phyloP scores from a whole-genome alignment of 2,113 vertebrate species.

The Promerops cafer region DNA sequence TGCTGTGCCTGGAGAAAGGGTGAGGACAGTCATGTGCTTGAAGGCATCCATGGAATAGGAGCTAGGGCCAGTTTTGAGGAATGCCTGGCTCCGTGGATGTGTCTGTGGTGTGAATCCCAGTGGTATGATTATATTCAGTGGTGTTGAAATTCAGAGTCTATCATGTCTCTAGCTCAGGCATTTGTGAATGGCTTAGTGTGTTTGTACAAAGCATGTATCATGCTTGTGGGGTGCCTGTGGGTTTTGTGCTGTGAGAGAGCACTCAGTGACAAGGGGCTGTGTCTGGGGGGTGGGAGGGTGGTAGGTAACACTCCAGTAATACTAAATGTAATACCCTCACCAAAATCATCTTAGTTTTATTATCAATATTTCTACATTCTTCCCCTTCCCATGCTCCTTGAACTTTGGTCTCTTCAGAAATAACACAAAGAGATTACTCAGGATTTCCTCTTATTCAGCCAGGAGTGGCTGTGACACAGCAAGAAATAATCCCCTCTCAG shows the following conservation, averaged over 20 bases:
- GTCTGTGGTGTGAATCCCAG: not conserved
- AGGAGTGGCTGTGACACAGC: conserved; percentile 30
- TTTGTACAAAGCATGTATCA: not conserved
- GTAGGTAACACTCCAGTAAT: not conserved
- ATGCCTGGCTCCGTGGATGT: not conserved
- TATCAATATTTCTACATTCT: not conserved
- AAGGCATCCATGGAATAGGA: not conserved
- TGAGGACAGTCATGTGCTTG: not conserved
- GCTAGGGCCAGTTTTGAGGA: not conserved
- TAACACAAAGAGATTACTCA: not conserved
- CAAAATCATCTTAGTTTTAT: not conserved
- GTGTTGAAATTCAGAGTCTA: not conserved
- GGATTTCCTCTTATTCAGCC: conserved; percentile 37
- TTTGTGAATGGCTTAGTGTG: not conserved
- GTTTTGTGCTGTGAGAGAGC: not conserved
- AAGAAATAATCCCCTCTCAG: conserved; percentile 14
- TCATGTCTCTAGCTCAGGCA: not conserved
- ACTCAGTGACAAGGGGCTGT: not conserved
- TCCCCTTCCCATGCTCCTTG: not conserved
- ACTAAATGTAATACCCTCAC: not conserved
- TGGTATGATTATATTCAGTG: not conserved
- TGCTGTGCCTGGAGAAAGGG: not conserved
- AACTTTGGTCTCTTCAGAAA: not conserved
- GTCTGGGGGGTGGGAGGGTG: not conserved
- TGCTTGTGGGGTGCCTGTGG: not conserved